Percentiles rank a stretch among this genome's conserved stretches.
Evolutionary conservation across 1,140 invertebrate genomes (phyloP).

Genomic region (Psix sp.): DNA sequence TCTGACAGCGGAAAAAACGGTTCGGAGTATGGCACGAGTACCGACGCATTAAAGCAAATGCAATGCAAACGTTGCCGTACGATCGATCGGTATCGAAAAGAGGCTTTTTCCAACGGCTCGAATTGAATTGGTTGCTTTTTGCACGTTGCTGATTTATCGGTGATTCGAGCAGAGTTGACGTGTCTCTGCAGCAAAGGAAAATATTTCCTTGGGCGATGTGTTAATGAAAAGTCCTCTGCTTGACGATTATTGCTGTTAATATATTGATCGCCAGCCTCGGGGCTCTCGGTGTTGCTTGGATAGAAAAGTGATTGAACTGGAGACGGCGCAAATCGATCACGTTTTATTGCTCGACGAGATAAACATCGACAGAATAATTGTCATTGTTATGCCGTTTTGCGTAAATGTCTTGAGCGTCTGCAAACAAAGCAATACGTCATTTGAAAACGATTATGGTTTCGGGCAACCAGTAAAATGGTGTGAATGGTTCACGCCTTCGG

Average conservation of each 20-base stretch:
- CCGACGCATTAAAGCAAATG: too few species aligned
- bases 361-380: background rate
- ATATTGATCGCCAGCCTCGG: conserved; percentile 43
- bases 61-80: too few species aligned
- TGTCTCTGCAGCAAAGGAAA: conserved; percentile 22
- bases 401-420: conserved; percentile 5
- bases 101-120: too few species aligned
- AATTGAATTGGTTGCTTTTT: conserved; percentile 51
- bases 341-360: background rate
- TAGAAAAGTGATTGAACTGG: too few species aligned
- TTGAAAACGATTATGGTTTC: conserved; percentile 25
- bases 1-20: too few species aligned
- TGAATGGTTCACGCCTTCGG: conserved; percentile 26
- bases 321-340: too few species aligned
- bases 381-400: conserved; percentile 8
- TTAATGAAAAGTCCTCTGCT: conserved; percentile 34
- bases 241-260: conserved; percentile 47
- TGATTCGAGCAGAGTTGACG: too few species aligned
- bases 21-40: too few species aligned
- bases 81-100: too few species aligned
- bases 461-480: conserved; percentile 24
- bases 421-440: conserved; percentile 17
- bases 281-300: too few species aligned
- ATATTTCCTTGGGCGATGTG: conserved; percentile 19
- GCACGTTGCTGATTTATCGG: too few species aligned